These are phyloP conservation scores for Benthosema pterotum DNA, from an alignment of 2,797 vertebrate species.

Conservation along the genomic window DNA sequence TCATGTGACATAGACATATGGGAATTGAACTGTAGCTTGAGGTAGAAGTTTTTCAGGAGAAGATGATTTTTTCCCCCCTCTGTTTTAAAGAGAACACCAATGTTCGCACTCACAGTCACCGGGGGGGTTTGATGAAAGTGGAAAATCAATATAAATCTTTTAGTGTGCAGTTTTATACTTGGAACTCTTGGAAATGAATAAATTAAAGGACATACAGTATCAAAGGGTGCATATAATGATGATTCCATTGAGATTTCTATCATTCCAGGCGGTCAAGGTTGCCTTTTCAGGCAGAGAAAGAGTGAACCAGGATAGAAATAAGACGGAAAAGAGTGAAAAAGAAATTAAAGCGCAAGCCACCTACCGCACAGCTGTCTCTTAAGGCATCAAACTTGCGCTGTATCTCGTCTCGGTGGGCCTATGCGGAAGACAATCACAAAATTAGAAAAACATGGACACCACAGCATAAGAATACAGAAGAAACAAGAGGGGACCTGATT, in stretches of 20 bases:
- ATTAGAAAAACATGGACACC: too few species aligned
- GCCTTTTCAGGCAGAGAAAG: constrained; percentile 26
- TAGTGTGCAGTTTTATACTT: too few species aligned
- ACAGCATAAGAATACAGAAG: too few species aligned
- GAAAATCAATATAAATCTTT: neutral
- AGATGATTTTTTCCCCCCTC: neutral
- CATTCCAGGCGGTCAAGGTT: constrained; percentile 14
- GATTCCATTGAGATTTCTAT: constrained; percentile 25
- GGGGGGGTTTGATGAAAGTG: neutral
- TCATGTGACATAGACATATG: neutral
- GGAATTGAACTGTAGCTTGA: constrained; percentile 1
- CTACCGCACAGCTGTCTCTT: constrained; percentile 98
- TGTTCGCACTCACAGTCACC: constrained; percentile 2
- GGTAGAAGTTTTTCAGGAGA: constrained; percentile 9
- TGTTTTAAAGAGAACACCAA: neutral
- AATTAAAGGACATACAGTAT: neutral
- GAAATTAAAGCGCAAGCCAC: constrained; percentile 51
- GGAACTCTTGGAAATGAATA: neutral
- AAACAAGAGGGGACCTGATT: too few species aligned
- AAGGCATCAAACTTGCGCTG: constrained; percentile 98
- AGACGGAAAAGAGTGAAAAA: constrained; percentile 2
- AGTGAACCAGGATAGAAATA: constrained; percentile 3
- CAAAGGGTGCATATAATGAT: constrained; percentile 23
- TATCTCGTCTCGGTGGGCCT: constrained; percentile 98
- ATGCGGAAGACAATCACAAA: constrained; percentile 57